Evolutionary conservation across 92 coral and sea anemone species (phyloP).

Genomic region (Blastomussa wellsi): DNA sequence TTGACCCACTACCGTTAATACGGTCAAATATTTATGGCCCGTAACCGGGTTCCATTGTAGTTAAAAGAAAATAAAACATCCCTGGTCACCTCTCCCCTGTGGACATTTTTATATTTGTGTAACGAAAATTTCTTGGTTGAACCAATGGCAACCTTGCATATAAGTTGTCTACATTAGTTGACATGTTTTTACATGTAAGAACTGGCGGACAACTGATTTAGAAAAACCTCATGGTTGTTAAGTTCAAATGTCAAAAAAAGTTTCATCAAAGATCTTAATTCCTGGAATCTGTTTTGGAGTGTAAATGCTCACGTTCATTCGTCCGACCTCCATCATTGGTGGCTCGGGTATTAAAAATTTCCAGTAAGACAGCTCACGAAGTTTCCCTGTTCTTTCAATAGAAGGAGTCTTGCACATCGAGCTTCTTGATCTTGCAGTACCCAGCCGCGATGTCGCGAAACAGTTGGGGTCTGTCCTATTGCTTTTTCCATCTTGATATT

Average conservation of each 20-base stretch:
- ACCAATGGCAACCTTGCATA: too few relatives aligned
- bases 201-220: background rate
- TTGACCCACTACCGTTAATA: too few relatives aligned
- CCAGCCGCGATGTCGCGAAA: constrained; percentile 4
- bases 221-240: background rate
- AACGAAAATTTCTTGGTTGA: too few relatives aligned
- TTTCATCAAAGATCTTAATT: constrained; percentile 92
- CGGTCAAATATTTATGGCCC: too few relatives aligned
- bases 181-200: too few relatives aligned
- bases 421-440: constrained; percentile 12
- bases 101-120: too few relatives aligned
- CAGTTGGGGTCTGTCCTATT: constrained; percentile 7
- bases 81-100: too few relatives aligned
- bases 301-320: constrained; percentile 95
- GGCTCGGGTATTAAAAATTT: constrained; percentile 92
- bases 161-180: background rate
- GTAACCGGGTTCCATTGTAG: too few relatives aligned
- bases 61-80: too few relatives aligned
- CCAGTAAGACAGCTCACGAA: constrained; percentile 80
- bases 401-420: constrained; percentile 31
- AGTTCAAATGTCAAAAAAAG: constrained; percentile 79
- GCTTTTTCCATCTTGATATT: constrained; percentile 10
- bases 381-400: constrained; percentile 73
- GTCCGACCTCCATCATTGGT: constrained; percentile 81
- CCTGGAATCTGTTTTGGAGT: constrained; percentile 96